Conservation (phyloP, 2,888 invertebrate species). For the Cephus nigrinus region DNA sequence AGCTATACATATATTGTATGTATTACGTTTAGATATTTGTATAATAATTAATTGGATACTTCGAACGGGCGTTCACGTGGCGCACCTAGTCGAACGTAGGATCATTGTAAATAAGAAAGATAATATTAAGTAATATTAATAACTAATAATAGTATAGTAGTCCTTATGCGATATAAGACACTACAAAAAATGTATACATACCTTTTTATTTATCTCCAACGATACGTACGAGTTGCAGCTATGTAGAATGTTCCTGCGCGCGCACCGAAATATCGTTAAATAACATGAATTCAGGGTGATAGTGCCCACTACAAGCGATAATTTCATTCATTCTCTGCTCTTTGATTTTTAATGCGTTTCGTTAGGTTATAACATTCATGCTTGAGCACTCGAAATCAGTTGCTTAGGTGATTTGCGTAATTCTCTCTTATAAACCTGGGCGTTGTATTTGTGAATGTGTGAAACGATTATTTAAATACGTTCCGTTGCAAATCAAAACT, state of each 20-base stretch:
- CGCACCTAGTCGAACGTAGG: conserved; percentile 19
- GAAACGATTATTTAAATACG: background rate
- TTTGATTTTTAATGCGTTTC: background rate
- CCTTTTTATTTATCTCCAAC: conserved; percentile 38
- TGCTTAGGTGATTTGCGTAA: background rate
- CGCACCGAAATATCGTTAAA: background rate
- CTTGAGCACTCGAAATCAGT: too few relatives aligned
- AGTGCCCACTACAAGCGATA: background rate
- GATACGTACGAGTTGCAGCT: conserved; percentile 36
- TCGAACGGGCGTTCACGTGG: conserved; percentile 22
- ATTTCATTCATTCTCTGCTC: background rate
- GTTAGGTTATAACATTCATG: background rate
- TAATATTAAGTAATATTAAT: conserved; percentile 39
- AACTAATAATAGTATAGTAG: conserved; percentile 1
- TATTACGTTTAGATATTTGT: conserved; percentile 22
- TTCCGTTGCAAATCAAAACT: background rate
- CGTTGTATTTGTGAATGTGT: background rate
- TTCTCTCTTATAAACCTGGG: background rate
- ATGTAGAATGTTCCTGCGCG: conserved; percentile 43
- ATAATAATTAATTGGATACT: conserved; percentile 20
- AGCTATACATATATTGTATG: conserved; percentile 22
- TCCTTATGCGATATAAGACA: conserved; percentile 29
- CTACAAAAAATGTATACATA: conserved; percentile 18
- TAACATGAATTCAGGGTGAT: background rate
- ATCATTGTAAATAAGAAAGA: conserved; percentile 28